Conservation (phyloP, 2,888 invertebrate species). For the Sinohyriopsis cumingii region DNA sequence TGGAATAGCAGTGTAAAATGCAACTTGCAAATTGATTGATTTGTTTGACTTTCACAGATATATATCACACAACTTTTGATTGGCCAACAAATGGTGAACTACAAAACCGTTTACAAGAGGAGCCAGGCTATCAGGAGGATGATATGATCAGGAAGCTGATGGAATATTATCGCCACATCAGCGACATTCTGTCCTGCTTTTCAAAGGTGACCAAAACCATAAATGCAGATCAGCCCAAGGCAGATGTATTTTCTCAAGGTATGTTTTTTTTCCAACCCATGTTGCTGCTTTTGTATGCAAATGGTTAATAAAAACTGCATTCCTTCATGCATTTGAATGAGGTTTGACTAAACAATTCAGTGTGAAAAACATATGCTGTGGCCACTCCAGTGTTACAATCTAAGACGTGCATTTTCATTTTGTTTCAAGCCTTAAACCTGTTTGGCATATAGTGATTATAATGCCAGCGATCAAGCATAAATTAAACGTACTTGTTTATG, state of each 20-base stretch:
- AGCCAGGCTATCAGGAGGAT: constrained; percentile 60
- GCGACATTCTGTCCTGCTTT: constrained; percentile 63
- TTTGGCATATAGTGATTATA: too few species aligned
- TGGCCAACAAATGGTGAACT: constrained; percentile 64
- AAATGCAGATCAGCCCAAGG: constrained; percentile 72
- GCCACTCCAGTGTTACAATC: neutral
- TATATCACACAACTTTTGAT: constrained; percentile 72
- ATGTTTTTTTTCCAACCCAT: constrained; percentile 1
- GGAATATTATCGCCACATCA: constrained; percentile 65
- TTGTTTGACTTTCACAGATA: constrained; percentile 51
- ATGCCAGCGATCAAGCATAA: too few species aligned
- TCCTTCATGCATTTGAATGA: neutral
- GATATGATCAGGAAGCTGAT: constrained; percentile 66
- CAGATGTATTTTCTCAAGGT: constrained; percentile 71
- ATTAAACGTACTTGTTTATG: too few species aligned
- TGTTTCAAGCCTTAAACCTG: too few species aligned
- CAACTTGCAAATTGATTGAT: neutral
- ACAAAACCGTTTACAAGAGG: constrained; percentile 62
- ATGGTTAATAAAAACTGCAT: neutral
- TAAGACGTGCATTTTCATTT: too few species aligned
- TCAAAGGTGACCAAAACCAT: constrained; percentile 56
- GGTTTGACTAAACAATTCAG: neutral
- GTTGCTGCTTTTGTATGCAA: too few species aligned
- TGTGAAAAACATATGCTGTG: neutral
- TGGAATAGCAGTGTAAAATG: neutral